phyloP scores from a whole-genome alignment of 23 tunicate species.

The Phallusia fumigata region DNA sequence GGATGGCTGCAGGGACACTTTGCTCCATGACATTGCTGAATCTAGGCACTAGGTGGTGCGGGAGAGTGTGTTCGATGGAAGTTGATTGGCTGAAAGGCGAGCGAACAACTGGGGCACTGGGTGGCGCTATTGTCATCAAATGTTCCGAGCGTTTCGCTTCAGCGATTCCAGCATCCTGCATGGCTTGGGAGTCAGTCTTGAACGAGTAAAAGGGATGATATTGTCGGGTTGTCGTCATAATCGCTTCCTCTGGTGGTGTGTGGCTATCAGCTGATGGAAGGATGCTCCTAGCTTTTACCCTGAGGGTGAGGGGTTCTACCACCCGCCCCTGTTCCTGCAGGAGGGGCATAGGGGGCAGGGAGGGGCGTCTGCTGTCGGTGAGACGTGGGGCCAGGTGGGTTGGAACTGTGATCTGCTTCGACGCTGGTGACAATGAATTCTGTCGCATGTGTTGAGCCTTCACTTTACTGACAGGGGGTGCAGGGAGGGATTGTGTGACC shows the following conservation, averaged over 20 bases:
- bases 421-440: background rate
- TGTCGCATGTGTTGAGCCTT: conserved; percentile 12
- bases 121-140: background rate
- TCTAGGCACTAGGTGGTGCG: conserved; percentile 11
- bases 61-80: background rate
- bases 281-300: conserved; percentile 8
- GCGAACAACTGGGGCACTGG: background rate
- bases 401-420: conserved; percentile 35
- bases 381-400: conserved; percentile 48
- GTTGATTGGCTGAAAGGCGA: background rate
- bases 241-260: background rate
- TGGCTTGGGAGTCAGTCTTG: conserved; percentile 37
- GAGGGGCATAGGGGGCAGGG: conserved; percentile 8
- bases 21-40: background rate
- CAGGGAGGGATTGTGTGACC: conserved; percentile 4
- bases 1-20: background rate
- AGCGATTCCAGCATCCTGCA: background rate
- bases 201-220: conserved; percentile 39
- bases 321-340: conserved; percentile 21
- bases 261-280: conserved; percentile 4
- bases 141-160: background rate
- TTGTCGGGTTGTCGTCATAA: conserved; percentile 16
- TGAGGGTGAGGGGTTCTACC: conserved; percentile 5
- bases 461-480: background rate
- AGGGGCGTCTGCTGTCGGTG: conserved; percentile 3